These are phyloP conservation scores for Hephaestus fuliginosus DNA, from an alignment of 2,797 vertebrate genomes.

Conservation along the genomic window DNA sequence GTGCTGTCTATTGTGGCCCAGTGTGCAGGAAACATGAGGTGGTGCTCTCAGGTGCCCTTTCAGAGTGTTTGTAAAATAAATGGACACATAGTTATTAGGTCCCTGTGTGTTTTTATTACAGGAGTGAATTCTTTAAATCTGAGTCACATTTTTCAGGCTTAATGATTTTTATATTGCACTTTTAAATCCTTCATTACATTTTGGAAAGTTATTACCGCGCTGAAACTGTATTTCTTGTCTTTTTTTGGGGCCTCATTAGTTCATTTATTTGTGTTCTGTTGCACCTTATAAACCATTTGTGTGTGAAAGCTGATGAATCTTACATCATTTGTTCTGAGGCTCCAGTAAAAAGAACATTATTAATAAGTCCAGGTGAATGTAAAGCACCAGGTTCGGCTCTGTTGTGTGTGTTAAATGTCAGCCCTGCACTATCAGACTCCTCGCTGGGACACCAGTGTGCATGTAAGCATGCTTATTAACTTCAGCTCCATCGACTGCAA, in stretches of 20 bases:
- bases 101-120: no score
- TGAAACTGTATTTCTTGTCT: background rate
- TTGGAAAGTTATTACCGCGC: background rate
- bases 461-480: slow-evolving; percentile 6
- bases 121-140: no score
- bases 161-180: no score
- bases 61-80: no score
- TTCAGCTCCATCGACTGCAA: background rate
- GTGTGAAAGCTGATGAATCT: background rate
- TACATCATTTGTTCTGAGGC: background rate
- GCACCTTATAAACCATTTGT: background rate
- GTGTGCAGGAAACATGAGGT: no score
- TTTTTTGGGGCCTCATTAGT: background rate
- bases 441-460: background rate
- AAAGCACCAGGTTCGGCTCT: background rate
- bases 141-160: no score
- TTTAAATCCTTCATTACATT: no score
- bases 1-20: no score
- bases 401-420: background rate
- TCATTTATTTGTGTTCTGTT: no score
- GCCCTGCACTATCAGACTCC: background rate
- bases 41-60: no score
- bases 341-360: background rate
- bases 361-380: background rate
- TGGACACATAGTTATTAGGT: no score